phyloP scores from a whole-genome alignment of 2,113 vertebrate genomes.

The Odocoileus hemionus region DNA sequence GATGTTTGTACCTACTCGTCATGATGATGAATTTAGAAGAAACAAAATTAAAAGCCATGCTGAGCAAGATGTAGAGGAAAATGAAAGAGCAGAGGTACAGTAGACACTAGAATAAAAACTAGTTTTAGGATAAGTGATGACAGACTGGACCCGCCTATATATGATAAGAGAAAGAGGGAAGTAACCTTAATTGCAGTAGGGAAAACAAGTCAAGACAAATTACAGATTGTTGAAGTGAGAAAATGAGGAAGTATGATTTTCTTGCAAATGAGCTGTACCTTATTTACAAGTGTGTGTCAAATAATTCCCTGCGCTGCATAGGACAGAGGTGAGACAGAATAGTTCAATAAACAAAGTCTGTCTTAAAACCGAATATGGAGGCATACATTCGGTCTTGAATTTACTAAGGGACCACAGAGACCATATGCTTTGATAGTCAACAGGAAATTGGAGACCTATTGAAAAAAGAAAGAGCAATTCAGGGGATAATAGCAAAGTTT shows the following conservation, averaged over 20 bases:
- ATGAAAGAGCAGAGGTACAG: slow-evolving; percentile 42
- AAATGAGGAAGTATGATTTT: slow-evolving; percentile 34
- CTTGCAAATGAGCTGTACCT: not conserved
- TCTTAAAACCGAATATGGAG: not conserved
- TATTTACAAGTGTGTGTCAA: not conserved
- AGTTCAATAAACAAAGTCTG: not conserved
- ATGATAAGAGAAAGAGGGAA: not conserved
- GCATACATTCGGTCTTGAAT: not conserved
- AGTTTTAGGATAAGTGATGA: not conserved
- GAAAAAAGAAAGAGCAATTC: not conserved
- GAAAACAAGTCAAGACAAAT: slow-evolving; percentile 31
- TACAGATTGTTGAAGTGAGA: not conserved
- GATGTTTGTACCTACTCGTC: not conserved
- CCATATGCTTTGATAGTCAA: not conserved
- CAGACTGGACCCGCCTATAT: not conserved
- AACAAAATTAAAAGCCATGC: slow-evolving; percentile 33
- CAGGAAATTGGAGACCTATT: not conserved
- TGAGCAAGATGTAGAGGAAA: slow-evolving; percentile 14
- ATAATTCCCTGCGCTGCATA: not conserved
- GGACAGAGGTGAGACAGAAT: not conserved
- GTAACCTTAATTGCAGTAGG: not conserved
- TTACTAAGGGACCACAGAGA: not conserved
- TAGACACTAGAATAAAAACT: not conserved
- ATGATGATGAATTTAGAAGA: not conserved
- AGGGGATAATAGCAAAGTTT: not conserved